Conservation (phyloP, 2,797 vertebrate genomes). For the Serranus cabrilla region DNA sequence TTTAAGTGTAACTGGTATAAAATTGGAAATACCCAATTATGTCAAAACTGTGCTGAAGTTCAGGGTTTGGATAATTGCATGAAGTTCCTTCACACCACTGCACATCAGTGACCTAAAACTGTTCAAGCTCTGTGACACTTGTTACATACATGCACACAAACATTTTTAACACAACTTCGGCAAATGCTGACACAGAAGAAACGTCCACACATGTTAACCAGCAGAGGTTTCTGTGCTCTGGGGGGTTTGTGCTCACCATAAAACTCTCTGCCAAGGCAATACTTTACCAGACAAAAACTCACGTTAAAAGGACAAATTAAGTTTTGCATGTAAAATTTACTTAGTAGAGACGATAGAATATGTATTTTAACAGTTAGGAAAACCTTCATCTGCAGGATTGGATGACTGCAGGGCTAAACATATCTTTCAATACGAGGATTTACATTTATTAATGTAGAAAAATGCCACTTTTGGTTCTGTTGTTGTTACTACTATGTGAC, state of each 20-base stretch:
- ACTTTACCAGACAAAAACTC: not conserved
- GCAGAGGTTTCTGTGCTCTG: not conserved
- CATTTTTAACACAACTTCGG: conserved; percentile 20
- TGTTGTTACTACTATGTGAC: not conserved
- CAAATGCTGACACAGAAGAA: conserved; percentile 39
- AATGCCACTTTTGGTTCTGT: not conserved
- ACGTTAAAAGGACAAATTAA: not conserved
- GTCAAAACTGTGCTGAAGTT: not conserved
- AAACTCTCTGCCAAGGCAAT: not conserved
- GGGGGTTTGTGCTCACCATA: not conserved
- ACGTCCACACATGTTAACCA: conserved; percentile 3
- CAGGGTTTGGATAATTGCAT: not conserved
- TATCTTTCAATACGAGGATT: no score
- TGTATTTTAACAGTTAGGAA: not conserved
- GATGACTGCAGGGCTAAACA: no score
- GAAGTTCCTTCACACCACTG: not conserved
- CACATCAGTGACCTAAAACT: not conserved
- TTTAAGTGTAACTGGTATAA: no score
- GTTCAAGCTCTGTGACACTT: not conserved
- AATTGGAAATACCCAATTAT: not conserved
- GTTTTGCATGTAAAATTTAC: not conserved
- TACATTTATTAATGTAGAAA: no score
- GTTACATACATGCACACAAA: not conserved
- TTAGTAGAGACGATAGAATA: not conserved
- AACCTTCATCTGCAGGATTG: not conserved